Conservation (phyloP, 2,113 vertebrate species). For the human region DNA sequence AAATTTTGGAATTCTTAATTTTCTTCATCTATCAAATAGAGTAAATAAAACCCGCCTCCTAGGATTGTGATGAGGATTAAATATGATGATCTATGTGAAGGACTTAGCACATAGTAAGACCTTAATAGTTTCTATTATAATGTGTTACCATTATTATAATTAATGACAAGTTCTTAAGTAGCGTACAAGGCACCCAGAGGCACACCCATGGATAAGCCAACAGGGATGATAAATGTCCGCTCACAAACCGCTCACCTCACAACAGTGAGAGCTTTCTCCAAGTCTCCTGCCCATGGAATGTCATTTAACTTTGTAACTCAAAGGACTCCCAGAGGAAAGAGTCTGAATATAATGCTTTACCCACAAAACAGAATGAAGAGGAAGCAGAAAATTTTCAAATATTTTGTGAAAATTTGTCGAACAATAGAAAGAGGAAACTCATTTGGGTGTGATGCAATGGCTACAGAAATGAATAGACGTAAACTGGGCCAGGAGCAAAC, state of each 20-base stretch:
- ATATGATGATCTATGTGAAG: background rate
- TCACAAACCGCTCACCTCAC: background rate
- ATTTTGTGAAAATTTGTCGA: slow-evolving; percentile 52
- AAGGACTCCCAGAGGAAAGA: background rate
- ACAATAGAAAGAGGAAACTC: slow-evolving; percentile 75
- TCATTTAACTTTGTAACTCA: background rate
- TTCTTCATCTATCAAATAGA: background rate
- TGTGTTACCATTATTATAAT: background rate
- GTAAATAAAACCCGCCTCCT: background rate
- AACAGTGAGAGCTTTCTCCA: background rate
- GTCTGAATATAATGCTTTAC: background rate
- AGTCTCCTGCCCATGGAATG: background rate
- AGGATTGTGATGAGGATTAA: background rate
- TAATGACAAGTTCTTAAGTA: background rate
- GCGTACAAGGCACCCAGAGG: background rate
- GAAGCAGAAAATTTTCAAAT: slow-evolving; percentile 54
- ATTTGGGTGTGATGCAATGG: slow-evolving; percentile 49
- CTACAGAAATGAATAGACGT: slow-evolving; percentile 57
- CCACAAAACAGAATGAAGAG: slow-evolving; percentile 15
- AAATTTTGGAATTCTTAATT: background rate
- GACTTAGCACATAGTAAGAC: background rate
- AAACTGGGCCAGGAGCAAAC: slow-evolving; percentile 66
- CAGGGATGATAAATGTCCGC: background rate
- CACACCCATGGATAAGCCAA: background rate
- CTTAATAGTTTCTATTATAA: background rate